A percentile compares a stretch with the other conserved stretches of the same genome.
Evolutionary conservation across 1,140 invertebrate genomes (phyloP).

Genomic region (Scaptomyza montana): DNA sequence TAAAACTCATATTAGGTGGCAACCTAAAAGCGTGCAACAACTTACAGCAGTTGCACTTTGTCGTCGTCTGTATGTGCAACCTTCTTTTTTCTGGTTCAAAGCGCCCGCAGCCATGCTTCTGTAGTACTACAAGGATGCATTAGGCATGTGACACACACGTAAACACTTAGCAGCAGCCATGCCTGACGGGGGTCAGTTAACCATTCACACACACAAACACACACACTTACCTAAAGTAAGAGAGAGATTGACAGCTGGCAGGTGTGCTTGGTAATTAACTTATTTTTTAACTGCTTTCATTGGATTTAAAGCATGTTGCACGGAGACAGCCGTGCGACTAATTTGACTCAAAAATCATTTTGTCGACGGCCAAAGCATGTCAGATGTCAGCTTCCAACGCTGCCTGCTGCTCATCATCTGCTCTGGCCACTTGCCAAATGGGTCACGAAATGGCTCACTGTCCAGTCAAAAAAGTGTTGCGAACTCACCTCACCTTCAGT

Average conservation of each 20-base stretch:
- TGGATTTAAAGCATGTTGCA: slow-evolving; percentile 21
- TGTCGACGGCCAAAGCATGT: slow-evolving; percentile 17
- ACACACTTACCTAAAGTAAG: background rate
- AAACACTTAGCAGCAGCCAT: slow-evolving; percentile 61
- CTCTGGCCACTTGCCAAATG: slow-evolving; percentile 64
- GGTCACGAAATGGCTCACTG: slow-evolving; percentile 61
- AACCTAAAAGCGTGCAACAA: slow-evolving; percentile 15
- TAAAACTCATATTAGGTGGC: slow-evolving; percentile 7
- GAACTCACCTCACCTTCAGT: slow-evolving; percentile 1
- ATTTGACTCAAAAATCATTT: slow-evolving; percentile 72
- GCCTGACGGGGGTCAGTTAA: slow-evolving; percentile 13
- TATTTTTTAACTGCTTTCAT: slow-evolving; percentile 58
- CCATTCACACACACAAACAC: slow-evolving; percentile 10
- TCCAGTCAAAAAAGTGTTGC: slow-evolving; percentile 34
- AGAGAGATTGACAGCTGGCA: slow-evolving; percentile 13
- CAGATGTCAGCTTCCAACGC: slow-evolving; percentile 13
- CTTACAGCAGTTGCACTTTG: slow-evolving; percentile 16
- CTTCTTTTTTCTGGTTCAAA: slow-evolving; percentile 38
- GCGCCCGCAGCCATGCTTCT: background rate
- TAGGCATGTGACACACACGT: slow-evolving; percentile 62
- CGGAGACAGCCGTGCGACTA: slow-evolving; percentile 34
- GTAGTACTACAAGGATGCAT: slow-evolving; percentile 42
- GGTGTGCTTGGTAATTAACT: slow-evolving; percentile 46
- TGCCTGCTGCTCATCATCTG: too few relatives aligned
- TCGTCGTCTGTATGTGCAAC: slow-evolving; percentile 5